A percentile compares a stretch with the other conserved stretches of the same genome.
phyloP scores from a whole-genome alignment of 2,888 invertebrate genomes.

The Steinernema scapterisci region DNA sequence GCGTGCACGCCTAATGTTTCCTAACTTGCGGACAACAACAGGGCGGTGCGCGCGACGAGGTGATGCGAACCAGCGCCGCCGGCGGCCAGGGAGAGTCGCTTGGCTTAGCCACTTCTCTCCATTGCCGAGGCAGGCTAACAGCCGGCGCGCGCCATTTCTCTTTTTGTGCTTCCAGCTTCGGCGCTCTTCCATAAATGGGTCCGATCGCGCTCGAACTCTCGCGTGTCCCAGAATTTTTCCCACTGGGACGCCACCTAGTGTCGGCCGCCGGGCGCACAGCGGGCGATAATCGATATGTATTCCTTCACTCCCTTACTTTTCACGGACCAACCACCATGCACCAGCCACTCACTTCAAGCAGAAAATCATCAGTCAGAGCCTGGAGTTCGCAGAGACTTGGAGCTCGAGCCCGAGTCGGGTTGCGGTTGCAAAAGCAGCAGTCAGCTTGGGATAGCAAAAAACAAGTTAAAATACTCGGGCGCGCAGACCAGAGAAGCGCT shows the following conservation, averaged over 20 bases:
- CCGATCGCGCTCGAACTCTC: conserved; percentile 8
- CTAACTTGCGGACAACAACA: conserved; percentile 27
- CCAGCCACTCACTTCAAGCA: conserved; percentile 10
- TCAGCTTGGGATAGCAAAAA: background rate
- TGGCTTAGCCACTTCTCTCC: conserved; percentile 19
- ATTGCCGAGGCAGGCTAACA: background rate
- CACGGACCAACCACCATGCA: conserved; percentile 29
- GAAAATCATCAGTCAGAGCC: conserved; percentile 30
- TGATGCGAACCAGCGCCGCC: background rate
- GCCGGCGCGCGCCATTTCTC: conserved; percentile 20
- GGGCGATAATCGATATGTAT: conserved; percentile 28
- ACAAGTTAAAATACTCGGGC: conserved; percentile 25
- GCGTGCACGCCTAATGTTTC: conserved; percentile 29
- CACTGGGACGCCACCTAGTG: conserved; percentile 27
- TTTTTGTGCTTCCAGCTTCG: background rate
- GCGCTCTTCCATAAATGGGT: conserved; percentile 27
- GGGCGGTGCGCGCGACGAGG: conserved; percentile 31
- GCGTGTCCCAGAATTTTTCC: conserved; percentile 14
- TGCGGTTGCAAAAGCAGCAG: background rate
- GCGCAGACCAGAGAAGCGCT: conserved; percentile 2
- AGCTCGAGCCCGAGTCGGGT: background rate
- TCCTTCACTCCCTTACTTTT: conserved; percentile 1
- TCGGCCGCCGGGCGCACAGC: conserved; percentile 1
- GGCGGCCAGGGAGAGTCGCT: background rate
- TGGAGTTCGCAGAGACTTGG: conserved; percentile 4